Conservation (phyloP, 2,113 vertebrate genomes). For the Alethe castanea region DNA sequence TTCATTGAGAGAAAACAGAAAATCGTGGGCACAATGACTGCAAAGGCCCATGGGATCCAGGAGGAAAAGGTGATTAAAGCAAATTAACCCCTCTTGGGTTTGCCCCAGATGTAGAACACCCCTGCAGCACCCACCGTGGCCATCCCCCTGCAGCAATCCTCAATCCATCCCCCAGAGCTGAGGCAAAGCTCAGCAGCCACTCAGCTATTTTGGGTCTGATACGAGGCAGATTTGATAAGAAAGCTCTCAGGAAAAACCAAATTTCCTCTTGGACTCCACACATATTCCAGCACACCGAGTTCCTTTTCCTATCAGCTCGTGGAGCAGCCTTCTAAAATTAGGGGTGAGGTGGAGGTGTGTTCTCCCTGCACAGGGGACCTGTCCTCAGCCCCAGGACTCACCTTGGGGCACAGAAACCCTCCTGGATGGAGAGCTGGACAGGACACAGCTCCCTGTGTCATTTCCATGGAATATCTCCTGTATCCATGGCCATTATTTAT, state of each 20-base stretch:
- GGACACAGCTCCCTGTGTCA: neutral
- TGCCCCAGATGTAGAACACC: neutral
- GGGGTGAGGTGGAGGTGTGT: neutral
- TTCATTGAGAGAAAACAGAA: neutral
- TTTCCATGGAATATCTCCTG: neutral
- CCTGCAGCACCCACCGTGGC: neutral
- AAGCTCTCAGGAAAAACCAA: conserved; percentile 60
- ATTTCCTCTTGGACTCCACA: conserved; percentile 56
- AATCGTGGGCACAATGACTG: neutral
- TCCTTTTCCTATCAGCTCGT: conserved; percentile 35
- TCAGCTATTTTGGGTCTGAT: conserved; percentile 49
- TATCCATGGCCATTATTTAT: neutral
- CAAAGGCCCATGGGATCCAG: neutral
- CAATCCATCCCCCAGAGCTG: neutral
- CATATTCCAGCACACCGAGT: conserved; percentile 38
- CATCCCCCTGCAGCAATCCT: neutral
- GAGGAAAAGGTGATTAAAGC: neutral
- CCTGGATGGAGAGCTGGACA: neutral
- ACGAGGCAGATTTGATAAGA: conserved; percentile 60
- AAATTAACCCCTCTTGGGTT: neutral
- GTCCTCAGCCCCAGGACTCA: neutral
- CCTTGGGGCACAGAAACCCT: neutral
- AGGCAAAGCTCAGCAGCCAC: neutral
- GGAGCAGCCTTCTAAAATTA: conserved; percentile 54
- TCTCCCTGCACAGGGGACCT: neutral